Percentiles rank a stretch among this genome's conserved stretches.
Conservation (phyloP, 1,140 invertebrate genomes). For the Marisa cornuarietis region DNA sequence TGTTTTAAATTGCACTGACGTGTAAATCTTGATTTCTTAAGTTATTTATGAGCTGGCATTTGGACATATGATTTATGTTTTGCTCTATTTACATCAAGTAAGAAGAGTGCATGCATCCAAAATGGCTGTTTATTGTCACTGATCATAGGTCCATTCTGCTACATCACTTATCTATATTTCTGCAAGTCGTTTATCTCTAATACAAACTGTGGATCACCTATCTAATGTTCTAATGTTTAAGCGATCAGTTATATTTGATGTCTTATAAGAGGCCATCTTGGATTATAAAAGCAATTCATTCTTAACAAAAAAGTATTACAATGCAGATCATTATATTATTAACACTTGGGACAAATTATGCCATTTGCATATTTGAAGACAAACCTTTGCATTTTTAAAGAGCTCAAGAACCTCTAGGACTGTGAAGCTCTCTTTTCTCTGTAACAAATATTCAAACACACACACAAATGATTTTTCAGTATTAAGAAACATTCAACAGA, state of each 20-base stretch:
- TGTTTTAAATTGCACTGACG: no score
- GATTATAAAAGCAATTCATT: background rate
- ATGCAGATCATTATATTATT: background rate
- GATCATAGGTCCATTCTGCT: background rate
- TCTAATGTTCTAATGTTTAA: no score
- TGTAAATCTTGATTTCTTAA: no score
- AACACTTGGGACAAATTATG: no score
- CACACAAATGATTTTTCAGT: no score
- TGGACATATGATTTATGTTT: no score
- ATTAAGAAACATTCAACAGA: no score
- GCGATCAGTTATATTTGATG: no score
- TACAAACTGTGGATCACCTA: background rate
- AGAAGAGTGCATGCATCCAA: no score
- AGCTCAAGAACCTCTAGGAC: slow-evolving; percentile 46
- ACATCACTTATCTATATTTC: background rate
- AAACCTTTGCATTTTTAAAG: slow-evolving; percentile 52
- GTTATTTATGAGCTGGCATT: no score
- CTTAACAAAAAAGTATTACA: background rate
- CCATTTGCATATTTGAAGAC: background rate
- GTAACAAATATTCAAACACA: slow-evolving; percentile 18
- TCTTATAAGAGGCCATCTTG: no score
- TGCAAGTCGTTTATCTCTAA: background rate
- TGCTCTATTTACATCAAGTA: no score
- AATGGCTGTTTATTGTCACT: background rate
- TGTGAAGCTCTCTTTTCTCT: slow-evolving; percentile 43